Conservation (phyloP, 1,140 invertebrate species). For the Drusus annulatus region DNA sequence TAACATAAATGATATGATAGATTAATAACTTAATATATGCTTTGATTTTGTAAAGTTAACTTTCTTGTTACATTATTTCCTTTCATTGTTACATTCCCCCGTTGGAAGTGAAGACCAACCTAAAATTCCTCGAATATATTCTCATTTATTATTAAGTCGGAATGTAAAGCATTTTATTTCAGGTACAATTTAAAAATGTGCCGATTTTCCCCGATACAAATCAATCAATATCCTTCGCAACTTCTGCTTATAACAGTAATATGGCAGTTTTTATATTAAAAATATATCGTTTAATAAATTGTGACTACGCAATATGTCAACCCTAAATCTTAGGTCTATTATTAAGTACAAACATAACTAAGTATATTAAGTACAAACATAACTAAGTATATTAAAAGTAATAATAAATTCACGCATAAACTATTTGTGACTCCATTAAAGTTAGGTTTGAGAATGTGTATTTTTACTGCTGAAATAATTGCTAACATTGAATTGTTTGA, state of each 20-base stretch:
- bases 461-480: neutral
- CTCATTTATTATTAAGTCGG: conserved; percentile 37
- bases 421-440: conserved; percentile 29
- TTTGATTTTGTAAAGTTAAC: conserved; percentile 51
- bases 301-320: conserved; percentile 46
- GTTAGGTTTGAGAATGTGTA: neutral
- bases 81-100: conserved; percentile 24
- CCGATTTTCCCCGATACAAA: conserved; percentile 52
- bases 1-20: conserved; percentile 28
- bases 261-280: conserved; percentile 59
- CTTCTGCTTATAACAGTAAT: conserved; percentile 59
- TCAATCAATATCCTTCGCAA: conserved; percentile 50
- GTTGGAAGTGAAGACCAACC: conserved; percentile 22
- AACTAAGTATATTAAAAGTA: conserved; percentile 9
- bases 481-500: too few relatives aligned
- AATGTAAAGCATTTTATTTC: conserved; percentile 54
- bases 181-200: conserved; percentile 59
- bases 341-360: conserved; percentile 41
- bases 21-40: conserved; percentile 57
- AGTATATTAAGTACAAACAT: conserved; percentile 22
- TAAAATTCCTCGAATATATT: conserved; percentile 16
- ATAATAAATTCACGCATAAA: conserved; percentile 27
- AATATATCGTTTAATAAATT: conserved; percentile 52
- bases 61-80: conserved; percentile 25
- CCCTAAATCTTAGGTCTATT: conserved; percentile 42